Conservation (phyloP, 2,888 invertebrate species). For the Sisyra terminalis region DNA sequence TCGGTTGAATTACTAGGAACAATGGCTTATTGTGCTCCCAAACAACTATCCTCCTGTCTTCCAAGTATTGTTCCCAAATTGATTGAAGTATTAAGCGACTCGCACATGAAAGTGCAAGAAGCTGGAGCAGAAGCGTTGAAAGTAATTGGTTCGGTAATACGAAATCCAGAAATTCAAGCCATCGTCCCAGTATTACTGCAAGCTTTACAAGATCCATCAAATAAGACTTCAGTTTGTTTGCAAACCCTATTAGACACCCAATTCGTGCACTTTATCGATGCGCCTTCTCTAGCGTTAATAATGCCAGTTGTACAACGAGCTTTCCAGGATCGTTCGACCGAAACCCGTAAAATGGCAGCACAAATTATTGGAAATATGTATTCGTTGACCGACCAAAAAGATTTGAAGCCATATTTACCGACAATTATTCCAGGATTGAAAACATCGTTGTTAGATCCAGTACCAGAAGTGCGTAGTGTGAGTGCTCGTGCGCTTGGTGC, state of each 20-base stretch:
- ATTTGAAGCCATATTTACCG: conserved; percentile 87
- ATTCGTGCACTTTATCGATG: conserved; percentile 98
- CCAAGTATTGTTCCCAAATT: conserved; percentile 97
- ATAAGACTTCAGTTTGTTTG: conserved; percentile 85
- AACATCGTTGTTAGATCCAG: conserved; percentile 89
- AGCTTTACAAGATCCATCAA: conserved; percentile 91
- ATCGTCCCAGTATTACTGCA: conserved; percentile 74
- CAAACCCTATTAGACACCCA: conserved; percentile 87
- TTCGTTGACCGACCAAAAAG: conserved; percentile 96
- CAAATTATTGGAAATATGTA: conserved; percentile 99
- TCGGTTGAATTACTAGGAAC: conserved; percentile 92
- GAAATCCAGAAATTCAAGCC: conserved; percentile 96
- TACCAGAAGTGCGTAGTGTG: conserved; percentile 92
- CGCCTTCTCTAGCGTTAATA: conserved; percentile 93
- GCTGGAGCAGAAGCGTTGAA: conserved; percentile 91
- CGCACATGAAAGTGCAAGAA: conserved; percentile 91
- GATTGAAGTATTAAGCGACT: conserved; percentile 92
- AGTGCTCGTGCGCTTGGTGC: conserved; percentile 93
- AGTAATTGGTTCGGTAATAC: conserved; percentile 93
- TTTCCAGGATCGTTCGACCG: conserved; percentile 93
- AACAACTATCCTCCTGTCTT: conserved; percentile 92
- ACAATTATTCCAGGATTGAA: conserved; percentile 94
- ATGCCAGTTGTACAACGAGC: conserved; percentile 99
- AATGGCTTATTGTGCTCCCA: conserved; percentile 98
- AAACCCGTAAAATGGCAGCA: conserved; percentile 97